A percentile compares a stretch with the other conserved stretches of the same genome.
Evolutionary conservation across 2,888 invertebrate species (phyloP).

Genomic region (Anorthoa munda): DNA sequence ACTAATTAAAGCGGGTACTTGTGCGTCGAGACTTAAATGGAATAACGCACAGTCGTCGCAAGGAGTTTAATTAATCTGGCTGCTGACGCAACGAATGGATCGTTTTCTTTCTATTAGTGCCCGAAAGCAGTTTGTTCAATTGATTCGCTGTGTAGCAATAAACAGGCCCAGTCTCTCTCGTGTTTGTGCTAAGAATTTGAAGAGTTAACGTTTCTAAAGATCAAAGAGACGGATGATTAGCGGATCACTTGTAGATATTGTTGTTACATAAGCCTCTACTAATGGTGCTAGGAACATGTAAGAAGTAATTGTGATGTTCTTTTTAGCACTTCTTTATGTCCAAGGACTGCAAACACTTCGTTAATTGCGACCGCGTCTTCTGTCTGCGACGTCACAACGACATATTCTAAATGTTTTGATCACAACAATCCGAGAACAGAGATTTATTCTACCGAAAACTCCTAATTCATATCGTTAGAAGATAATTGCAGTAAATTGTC

Average conservation of each 20-base stretch:
- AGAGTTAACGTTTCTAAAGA: conserved; percentile 84
- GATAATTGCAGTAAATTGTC: conserved; percentile 80
- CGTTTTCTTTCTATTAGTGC: conserved; percentile 86
- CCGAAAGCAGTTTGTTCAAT: conserved; percentile 86
- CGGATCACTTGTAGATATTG: conserved; percentile 84
- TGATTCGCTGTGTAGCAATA: conserved; percentile 85
- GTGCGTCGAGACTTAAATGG: conserved; percentile 81
- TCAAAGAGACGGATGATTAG: conserved; percentile 82
- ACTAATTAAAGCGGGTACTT: conserved; percentile 88
- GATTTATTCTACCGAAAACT: conserved; percentile 69
- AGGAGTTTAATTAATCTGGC: conserved; percentile 88
- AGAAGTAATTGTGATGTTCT: conserved; percentile 82
- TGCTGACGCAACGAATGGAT: conserved; percentile 82
- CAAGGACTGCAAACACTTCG: conserved; percentile 74
- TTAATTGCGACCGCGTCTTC: conserved; percentile 56
- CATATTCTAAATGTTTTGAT: conserved; percentile 51
- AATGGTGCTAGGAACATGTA: conserved; percentile 79
- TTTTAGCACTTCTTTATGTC: conserved; percentile 84
- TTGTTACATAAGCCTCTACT: conserved; percentile 83
- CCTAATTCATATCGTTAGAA: conserved; percentile 73
- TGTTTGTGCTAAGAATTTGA: conserved; percentile 88
- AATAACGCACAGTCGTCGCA: conserved; percentile 81
- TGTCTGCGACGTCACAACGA: conserved; percentile 56
- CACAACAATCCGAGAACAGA: conserved; percentile 56
- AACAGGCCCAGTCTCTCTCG: conserved; percentile 76